Percentiles rank a stretch among this genome's conserved stretches.
Evolutionary conservation across 1,140 invertebrate genomes (phyloP).

Genomic region (Ostrea edulis): DNA sequence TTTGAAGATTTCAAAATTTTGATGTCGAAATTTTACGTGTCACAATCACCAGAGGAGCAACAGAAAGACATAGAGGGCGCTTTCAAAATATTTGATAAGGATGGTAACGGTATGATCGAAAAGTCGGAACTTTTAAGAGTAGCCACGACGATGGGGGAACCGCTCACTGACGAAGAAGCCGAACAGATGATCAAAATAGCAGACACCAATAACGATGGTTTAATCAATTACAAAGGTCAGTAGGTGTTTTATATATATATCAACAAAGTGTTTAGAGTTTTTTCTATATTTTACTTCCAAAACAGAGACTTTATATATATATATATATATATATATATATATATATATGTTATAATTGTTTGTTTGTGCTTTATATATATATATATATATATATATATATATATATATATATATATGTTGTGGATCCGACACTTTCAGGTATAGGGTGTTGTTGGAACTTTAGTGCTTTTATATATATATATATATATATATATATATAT

Average conservation of each 20-base stretch:
- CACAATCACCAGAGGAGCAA: constrained; percentile 4
- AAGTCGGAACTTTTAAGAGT: constrained; percentile 4
- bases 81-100: constrained; percentile 50
- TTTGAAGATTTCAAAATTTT: constrained; percentile 46
- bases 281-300: too few species aligned
- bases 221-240: constrained; percentile 52
- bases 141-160: constrained; percentile 83
- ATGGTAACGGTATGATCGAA: constrained; percentile 42
- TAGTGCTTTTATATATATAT: too few species aligned
- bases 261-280: neutral
- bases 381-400: too few species aligned
- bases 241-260: neutral
- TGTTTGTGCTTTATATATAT: too few species aligned
- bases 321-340: too few species aligned
- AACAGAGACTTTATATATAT: too few species aligned
- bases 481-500: too few species aligned
- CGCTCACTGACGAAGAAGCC: constrained; percentile 92
- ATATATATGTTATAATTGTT: too few species aligned
- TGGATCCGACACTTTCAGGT: too few species aligned
- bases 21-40: constrained; percentile 27
- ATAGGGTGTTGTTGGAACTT: too few species aligned
- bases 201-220: constrained; percentile 89
- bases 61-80: constrained; percentile 33
- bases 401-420: too few species aligned
- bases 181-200: constrained; percentile 96